Base-by-base conservation (phyloP, 2,888 invertebrate species). In the Xanthia icteritia region DNA sequence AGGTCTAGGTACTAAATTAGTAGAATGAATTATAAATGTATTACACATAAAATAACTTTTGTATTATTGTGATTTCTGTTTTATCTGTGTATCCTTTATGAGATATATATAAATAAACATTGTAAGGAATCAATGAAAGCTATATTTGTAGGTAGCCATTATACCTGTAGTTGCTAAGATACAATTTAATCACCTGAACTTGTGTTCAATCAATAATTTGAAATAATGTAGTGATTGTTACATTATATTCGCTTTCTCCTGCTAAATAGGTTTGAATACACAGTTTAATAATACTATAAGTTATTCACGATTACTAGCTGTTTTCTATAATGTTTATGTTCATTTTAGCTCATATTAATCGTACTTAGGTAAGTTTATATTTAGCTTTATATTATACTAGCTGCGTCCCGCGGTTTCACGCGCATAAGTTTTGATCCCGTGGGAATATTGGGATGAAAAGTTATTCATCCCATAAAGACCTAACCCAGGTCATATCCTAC, bases 231-330 rank as follows among this genome's bases (percentile, higher is more conserved):
- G 36, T 45, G 31, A 54, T 45, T 45, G 6, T 23, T 27, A 27
- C 20, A 68, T 56, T 80, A 80, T 31, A 23, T 76, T 76, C 54
- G 31, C 81, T 80, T 80, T 80, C 72, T 80, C 58, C 20, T 48
- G 36, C 9, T 42, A 45, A 8, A 51, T 42, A 5, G 15, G 13
- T 45, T 48, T 17, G 5, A 42, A 73, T 54, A 78, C 8, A 51
- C 39, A 20, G n/a, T 60, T 23, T 51, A 60, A 51, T 76, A 48
- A 79, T 11, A 42, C 72, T 58, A 58, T 70, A 31, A 48, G 9
- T 58, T 71, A 80, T 60, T 17, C 2, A 27, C 27, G 17, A 60
- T 71, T 48, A 80, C 42, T 51, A 48, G 81, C 9, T 31, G 15
- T 58, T 31, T 27, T 58, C 48, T 71, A 13, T 70, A 36, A 68